phyloP scores from a whole-genome alignment of 2,113 vertebrate species.

The Dromaius novaehollandiae region DNA sequence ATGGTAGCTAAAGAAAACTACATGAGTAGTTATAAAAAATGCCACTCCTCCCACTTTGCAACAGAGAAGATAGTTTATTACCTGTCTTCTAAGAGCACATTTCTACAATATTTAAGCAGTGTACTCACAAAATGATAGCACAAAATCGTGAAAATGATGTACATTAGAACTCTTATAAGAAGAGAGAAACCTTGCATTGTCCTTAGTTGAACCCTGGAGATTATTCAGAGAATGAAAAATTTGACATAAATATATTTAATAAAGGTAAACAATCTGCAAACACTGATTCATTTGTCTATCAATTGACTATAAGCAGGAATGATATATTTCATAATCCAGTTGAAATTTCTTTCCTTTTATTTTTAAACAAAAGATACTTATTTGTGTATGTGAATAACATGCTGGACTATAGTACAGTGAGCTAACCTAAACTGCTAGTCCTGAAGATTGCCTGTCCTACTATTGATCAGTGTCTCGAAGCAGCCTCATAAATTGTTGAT shows the following conservation, averaged over 20 bases:
- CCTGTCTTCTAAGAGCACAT: not conserved
- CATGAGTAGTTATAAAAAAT: not conserved
- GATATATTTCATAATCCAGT: not conserved
- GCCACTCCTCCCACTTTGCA: not conserved
- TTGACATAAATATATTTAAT: not conserved
- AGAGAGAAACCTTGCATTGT: not conserved
- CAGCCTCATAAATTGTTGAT: constrained; percentile 71
- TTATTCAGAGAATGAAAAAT: not conserved
- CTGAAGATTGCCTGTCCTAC: not conserved
- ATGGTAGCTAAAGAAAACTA: not conserved
- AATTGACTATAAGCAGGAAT: not conserved
- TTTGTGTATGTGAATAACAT: not conserved
- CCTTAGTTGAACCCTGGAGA: not conserved
- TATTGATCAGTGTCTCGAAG: constrained; percentile 74
- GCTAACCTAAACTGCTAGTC: not conserved
- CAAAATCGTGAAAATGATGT: not conserved
- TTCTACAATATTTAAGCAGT: not conserved
- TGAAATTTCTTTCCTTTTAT: not conserved
- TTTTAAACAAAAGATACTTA: not conserved
- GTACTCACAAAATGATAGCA: not conserved
- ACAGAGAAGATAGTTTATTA: not conserved
- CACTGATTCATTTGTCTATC: not conserved
- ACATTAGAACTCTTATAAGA: not conserved
- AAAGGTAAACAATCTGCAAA: not conserved
- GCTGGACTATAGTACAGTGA: not conserved